Evolutionary conservation across 2,797 vertebrate species (phyloP), one percentile per base, ranked within the genome.

Genomic region (Rhynchotus rufescens): DNA sequence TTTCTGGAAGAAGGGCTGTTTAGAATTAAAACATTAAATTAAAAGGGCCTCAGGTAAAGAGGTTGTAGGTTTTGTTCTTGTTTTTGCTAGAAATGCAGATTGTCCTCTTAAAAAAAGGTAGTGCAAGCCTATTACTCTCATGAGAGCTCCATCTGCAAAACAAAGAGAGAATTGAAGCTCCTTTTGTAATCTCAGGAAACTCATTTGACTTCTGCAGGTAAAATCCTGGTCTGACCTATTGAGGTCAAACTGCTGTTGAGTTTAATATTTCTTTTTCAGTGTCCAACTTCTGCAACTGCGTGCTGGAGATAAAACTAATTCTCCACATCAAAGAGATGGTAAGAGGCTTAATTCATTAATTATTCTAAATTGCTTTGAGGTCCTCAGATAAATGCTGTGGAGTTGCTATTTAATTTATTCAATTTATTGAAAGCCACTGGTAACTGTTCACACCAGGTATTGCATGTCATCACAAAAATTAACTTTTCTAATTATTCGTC

Each of bases 291-390:
- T 92, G 51, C 76, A 79, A 95, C 90, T 96, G 93, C 74, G 34
- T 57, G 25, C 62, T 87, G 60, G 34, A 95, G 93, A 95, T 95
- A 94, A 93, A 92, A 83, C 15, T 90, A 96, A 89, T 94, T 85
- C 84, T 60, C 44, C 15, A 89, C 80, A 84, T 91, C 89, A 89
- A 86, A 91, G 65, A 52, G 12, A 80, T 54, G 44, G 49, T 73
- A 86, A 91, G 69, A 89, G 54, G 65, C 78, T 89, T 91, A 86
- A 80, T 80, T 83, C 65, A 64, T 76, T 83, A 86, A 86, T 86
- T 91, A 89, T 88, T 83, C 65, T 80, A 83, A 89, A 80, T 67
- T 91, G 42, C 79, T 91, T 62, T 91, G 74, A 80, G 74, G 69
- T 91, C 54, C 91, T 86, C 69, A 38, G 38, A 79, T 67, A 89